Evolutionary conservation across 64 coral and sea anemone genomes (phyloP), one percentile per base, ranked within the genome.

Genomic region (Trachythela sp.): DNA sequence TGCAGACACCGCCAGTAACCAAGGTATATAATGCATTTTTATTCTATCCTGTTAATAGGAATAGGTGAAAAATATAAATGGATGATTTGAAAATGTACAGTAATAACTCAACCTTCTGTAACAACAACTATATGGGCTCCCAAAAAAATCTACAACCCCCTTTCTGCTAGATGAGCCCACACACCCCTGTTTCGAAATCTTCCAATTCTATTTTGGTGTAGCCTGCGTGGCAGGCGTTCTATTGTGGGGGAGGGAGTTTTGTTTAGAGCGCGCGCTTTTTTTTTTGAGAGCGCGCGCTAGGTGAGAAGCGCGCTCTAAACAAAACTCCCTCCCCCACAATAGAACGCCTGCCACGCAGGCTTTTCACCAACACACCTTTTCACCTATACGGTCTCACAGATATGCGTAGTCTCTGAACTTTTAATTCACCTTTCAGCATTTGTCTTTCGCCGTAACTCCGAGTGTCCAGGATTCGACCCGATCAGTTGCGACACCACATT

Each of bases 1-100:
- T 98, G 35, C 85, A 91, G 0, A 98, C 95, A 26, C 95, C 95
- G 39, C 90, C 86, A 24, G 85, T 98, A 36, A 87, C 83, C 1
- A 98, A 98, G 89, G 93, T 98, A 87, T n/a, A 22, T 54, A 40
- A 32, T 33, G 6, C 0, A 70, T 64, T 18, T 32, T 2, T 41
- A 31, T 86, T 3, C 75, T 15, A 7, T 40, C n/a, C n/a, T n/a
- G n/a, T n/a, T n/a, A n/a, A n/a, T n/a, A n/a, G 42, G 30, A 86
- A 13, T 38, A 40, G 20, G 49, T 52, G 49, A 52, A 20, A 2
- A 11, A 15, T 26, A 1, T 2, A 72, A 11, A 72, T 1, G 64
- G 64, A 24, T 1, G 18, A 14, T 26, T 24, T 13, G 33, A 72
- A 1, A 27, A 72, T n/a, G n/a, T 26, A 72, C 17, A 72, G 49